phyloP scores from a whole-genome alignment of 2,888 invertebrate genomes.

The Cecidostiba fungosa region DNA sequence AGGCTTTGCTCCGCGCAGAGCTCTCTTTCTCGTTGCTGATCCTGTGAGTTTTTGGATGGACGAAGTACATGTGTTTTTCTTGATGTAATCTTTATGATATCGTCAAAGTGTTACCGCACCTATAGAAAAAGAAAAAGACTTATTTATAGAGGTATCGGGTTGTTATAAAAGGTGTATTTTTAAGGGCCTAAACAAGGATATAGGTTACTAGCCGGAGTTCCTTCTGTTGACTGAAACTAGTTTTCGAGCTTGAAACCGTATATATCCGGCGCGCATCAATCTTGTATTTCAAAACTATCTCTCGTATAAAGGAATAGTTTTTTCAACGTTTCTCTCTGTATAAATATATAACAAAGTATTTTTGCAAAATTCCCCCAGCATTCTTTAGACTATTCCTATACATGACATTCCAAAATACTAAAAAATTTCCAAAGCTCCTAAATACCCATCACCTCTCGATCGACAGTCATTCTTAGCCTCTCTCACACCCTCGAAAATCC shows the following conservation, averaged over 20 bases:
- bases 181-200: neutral
- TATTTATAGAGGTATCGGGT: neutral
- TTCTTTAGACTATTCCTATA: too few species aligned
- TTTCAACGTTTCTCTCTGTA: neutral
- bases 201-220: neutral
- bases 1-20: neutral
- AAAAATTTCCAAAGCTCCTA: neutral
- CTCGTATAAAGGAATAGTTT: neutral
- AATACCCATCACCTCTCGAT: conserved; percentile 36
- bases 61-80: too few species aligned
- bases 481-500: neutral
- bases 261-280: neutral
- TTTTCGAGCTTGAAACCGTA: neutral
- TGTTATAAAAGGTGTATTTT: neutral
- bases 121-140: too few species aligned
- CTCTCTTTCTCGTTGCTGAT: neutral
- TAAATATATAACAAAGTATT: too few species aligned
- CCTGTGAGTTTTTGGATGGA: too few species aligned
- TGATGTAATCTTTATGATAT: too few species aligned
- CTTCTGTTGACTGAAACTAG: neutral
- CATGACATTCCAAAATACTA: too few species aligned
- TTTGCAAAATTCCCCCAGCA: too few species aligned
- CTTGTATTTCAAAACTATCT: neutral
- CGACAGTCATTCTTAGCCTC: conserved; percentile 55
- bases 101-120: too few species aligned